A percentile compares a stretch with the other conserved stretches of the same genome.
phyloP scores from a whole-genome alignment of 2,797 vertebrate genomes.

The Tokudaia muenninki region DNA sequence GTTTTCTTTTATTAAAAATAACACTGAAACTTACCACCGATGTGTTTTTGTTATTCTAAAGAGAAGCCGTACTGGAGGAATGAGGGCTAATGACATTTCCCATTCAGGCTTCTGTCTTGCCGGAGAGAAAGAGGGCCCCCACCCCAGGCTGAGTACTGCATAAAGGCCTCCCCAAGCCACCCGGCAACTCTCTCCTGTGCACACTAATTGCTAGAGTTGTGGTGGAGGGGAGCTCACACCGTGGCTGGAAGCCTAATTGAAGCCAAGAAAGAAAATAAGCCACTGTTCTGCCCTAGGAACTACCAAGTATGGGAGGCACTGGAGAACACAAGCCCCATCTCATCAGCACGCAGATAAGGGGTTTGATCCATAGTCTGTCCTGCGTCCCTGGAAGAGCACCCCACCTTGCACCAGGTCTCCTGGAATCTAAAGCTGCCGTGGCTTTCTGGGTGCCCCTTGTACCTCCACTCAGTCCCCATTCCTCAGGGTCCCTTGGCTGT shows the following conservation, averaged over 20 bases:
- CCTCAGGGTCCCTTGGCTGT: background rate
- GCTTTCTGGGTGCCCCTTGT: background rate
- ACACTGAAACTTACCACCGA: constrained; percentile 85
- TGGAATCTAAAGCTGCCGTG: rapidly evolving
- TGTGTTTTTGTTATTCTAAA: constrained; percentile 90
- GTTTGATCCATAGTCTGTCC: background rate
- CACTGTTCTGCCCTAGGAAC: background rate
- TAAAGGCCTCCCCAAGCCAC: constrained; percentile 75
- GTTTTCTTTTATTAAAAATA: constrained; percentile 91
- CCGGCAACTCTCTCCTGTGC: background rate
- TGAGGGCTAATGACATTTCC: constrained; percentile 87
- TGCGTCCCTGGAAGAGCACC: background rate
- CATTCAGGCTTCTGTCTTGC: constrained; percentile 86
- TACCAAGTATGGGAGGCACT: background rate
- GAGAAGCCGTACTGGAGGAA: constrained; percentile 86
- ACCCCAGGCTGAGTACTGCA: constrained; percentile 68
- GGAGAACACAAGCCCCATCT: background rate
- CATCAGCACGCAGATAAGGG: background rate
- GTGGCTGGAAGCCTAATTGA: constrained; percentile 67
- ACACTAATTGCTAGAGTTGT: constrained; percentile 13
- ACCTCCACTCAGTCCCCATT: rapidly evolving
- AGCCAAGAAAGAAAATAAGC: constrained; percentile 64
- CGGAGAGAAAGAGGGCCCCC: constrained; percentile 78
- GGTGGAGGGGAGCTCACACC: constrained; percentile 33
- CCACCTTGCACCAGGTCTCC: rapidly evolving